phyloP scores from a whole-genome alignment of 2,797 vertebrate species.

The Pelochelys cantorii region DNA sequence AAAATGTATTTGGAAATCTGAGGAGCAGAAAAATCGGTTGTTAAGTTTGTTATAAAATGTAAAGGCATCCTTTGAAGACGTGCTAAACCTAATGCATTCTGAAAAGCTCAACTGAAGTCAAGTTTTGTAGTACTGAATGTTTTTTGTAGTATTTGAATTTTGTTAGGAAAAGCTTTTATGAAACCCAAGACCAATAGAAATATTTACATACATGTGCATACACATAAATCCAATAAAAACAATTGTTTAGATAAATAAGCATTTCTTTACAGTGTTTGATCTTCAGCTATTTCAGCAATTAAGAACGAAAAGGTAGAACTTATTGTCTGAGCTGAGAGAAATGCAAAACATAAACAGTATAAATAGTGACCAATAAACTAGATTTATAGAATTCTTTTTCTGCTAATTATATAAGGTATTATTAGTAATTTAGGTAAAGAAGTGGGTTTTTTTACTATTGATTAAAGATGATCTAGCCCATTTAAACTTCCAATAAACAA shows the following conservation, averaged over 20 bases:
- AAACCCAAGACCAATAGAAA: not conserved
- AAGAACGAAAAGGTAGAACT: not conserved
- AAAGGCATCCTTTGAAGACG: not conserved
- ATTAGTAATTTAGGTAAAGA: not conserved
- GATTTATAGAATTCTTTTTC: not conserved
- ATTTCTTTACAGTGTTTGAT: not conserved
- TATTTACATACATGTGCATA: not conserved
- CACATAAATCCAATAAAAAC: not conserved
- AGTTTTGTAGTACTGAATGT: not conserved
- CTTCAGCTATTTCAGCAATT: not conserved
- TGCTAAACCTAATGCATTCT: accelerated
- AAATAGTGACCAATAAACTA: not conserved
- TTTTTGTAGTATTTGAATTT: not conserved
- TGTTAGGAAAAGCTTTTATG: not conserved
- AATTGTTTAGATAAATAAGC: not conserved
- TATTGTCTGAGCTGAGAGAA: not conserved
- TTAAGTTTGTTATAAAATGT: not conserved
- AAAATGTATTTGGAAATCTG: not conserved
- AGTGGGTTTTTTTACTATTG: accelerated
- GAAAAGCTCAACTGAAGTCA: not conserved
- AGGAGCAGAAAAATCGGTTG: not conserved
- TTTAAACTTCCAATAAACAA: not conserved
- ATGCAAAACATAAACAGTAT: not conserved
- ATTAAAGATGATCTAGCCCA: accelerated
- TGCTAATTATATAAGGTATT: not conserved